Conservation (phyloP, 2,888 invertebrate species). For the Mycalesis mineus region DNA sequence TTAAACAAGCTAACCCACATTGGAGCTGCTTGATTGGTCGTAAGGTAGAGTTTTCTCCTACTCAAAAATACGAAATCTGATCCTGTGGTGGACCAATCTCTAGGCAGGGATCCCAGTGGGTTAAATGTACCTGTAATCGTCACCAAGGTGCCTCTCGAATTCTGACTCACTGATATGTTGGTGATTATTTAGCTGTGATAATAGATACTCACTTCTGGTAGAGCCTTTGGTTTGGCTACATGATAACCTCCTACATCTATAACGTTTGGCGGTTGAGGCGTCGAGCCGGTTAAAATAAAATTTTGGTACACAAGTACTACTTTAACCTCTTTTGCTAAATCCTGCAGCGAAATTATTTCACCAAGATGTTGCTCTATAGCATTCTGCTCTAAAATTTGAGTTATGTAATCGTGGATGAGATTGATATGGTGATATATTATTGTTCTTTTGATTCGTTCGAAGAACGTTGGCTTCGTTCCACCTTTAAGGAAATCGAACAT, state of each 20-base stretch:
- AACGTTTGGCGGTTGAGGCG: slow-evolving; percentile 75
- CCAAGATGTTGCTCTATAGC: slow-evolving; percentile 47
- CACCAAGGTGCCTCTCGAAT: too few species aligned
- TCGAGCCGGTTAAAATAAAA: slow-evolving; percentile 76
- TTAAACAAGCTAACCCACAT: too few species aligned
- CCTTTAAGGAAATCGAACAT: slow-evolving; percentile 70
- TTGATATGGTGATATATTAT: slow-evolving; percentile 42
- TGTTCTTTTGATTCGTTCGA: slow-evolving; percentile 51
- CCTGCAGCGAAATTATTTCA: slow-evolving; percentile 70
- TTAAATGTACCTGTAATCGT: too few species aligned
- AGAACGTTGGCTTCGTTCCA: slow-evolving; percentile 53
- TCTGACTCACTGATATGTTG: too few species aligned
- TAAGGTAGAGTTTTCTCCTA: too few species aligned
- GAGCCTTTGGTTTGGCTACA: slow-evolving; percentile 44
- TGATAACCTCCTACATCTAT: slow-evolving; percentile 82
- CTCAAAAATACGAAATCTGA: too few species aligned
- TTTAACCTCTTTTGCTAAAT: slow-evolving; percentile 74
- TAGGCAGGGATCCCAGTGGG: too few species aligned
- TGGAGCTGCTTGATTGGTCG: too few species aligned
- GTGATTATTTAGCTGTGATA: too few species aligned
- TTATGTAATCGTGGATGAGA: slow-evolving; percentile 44
- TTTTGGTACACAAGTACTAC: slow-evolving; percentile 80
- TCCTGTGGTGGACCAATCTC: too few species aligned
- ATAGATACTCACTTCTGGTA: slow-evolving; percentile 24
- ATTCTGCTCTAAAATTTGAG: slow-evolving; percentile 46